These are phyloP conservation scores for Salvelinus sp. DNA, from an alignment of 2,113 vertebrate species.

Conservation along the genomic window DNA sequence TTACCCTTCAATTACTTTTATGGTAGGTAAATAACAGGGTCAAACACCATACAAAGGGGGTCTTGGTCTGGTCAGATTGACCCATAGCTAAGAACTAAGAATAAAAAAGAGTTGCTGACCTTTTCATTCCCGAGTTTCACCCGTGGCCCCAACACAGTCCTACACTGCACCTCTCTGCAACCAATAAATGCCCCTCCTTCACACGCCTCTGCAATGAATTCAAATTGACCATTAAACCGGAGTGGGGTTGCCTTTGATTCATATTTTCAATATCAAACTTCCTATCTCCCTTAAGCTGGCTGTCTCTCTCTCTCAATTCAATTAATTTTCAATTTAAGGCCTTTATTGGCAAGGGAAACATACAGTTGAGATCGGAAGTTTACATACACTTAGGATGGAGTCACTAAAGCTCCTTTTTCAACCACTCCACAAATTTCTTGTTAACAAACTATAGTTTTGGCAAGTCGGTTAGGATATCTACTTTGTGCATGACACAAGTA, in stretches of 20 bases:
- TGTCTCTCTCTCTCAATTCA: slow-evolving; percentile 67
- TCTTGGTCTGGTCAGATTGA: neutral
- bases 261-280: slow-evolving; percentile 85
- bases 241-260: slow-evolving; percentile 79
- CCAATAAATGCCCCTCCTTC: slow-evolving; percentile 63
- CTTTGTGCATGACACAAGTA: too few species aligned
- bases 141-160: neutral
- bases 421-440: too few species aligned
- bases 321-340: too few species aligned
- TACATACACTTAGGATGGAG: too few species aligned
- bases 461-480: too few species aligned
- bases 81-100: neutral
- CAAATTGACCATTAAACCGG: slow-evolving; percentile 87
- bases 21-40: neutral
- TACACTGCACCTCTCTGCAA: slow-evolving; percentile 30
- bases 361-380: too few species aligned
- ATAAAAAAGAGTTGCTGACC: neutral
- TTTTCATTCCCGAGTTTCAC: neutral
- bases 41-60: neutral
- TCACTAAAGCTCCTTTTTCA: too few species aligned
- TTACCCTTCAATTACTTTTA: slow-evolving; percentile 3
- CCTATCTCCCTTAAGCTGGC: slow-evolving; percentile 80
- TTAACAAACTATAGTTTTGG: too few species aligned
- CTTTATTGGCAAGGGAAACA: too few species aligned
- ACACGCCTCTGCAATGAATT: slow-evolving; percentile 82